Conservation (phyloP, 2,888 invertebrate genomes). For the Deilephila elpenor region DNA sequence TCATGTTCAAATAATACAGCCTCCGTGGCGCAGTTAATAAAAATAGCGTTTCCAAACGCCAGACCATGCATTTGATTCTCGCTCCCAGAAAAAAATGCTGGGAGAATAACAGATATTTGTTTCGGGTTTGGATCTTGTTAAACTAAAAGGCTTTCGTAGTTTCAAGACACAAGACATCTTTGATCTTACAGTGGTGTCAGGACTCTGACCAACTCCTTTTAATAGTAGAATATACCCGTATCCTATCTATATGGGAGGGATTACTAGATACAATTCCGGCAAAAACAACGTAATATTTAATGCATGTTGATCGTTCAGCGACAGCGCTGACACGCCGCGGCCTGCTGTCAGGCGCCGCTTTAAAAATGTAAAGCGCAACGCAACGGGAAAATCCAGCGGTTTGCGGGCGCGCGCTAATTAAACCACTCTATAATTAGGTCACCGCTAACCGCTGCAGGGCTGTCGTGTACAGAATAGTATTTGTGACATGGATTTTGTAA, state of each 20-base stretch:
- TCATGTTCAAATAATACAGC: too few species aligned
- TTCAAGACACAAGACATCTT: too few species aligned
- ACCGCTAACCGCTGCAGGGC: conserved; percentile 14
- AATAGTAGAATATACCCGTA: too few species aligned
- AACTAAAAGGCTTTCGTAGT: too few species aligned
- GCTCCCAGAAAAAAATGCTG: too few species aligned
- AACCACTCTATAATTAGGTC: conserved; percentile 66
- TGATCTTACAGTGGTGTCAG: too few species aligned
- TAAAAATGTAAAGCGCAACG: conserved; percentile 31
- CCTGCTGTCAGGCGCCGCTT: conserved; percentile 25
- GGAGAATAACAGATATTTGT: too few species aligned
- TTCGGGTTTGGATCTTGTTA: too few species aligned
- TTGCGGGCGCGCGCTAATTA: conserved; percentile 61
- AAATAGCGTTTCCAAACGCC: too few species aligned
- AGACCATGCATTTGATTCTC: too few species aligned
- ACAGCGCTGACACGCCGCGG: not conserved
- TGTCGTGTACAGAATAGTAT: not conserved
- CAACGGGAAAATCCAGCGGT: conserved; percentile 58
- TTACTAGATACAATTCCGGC: not conserved
- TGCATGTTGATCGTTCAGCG: not conserved
- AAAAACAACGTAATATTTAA: not conserved
- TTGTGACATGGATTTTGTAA: not conserved
- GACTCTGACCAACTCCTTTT: too few species aligned
- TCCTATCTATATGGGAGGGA: too few species aligned
- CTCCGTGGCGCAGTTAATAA: not conserved